Evolutionary conservation across 2,797 vertebrate species (phyloP).

Genomic region (Dermochelys coriacea): DNA sequence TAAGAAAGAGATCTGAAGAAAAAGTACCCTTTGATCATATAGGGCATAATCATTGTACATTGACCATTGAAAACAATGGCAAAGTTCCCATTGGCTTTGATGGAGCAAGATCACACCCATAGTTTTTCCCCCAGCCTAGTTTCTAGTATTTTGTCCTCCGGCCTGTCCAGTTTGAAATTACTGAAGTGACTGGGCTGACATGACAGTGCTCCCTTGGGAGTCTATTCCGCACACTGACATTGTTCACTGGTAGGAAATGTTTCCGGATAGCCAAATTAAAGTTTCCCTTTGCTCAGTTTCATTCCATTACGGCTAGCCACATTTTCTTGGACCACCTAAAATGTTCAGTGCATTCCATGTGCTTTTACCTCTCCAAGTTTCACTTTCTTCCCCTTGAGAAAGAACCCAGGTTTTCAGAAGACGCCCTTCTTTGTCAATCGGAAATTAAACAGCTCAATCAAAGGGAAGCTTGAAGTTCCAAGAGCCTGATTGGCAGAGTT

Average conservation of each 20-base stretch:
- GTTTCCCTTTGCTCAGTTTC: constrained; percentile 26
- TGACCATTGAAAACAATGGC: constrained; percentile 12
- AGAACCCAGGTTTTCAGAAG: neutral
- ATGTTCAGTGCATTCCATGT: neutral
- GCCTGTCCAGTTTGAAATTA: neutral
- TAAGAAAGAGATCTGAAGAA: neutral
- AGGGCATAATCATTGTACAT: neutral
- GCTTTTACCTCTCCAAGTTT: neutral
- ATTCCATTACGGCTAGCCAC: constrained; percentile 20
- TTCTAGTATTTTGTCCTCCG: neutral
- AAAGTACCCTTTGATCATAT: constrained; percentile 12
- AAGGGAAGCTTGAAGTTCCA: neutral
- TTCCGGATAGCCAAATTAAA: constrained; percentile 18
- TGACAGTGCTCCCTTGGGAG: constrained; percentile 17
- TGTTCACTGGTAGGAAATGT: constrained; percentile 36
- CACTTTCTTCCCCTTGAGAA: neutral
- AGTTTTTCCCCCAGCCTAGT: neutral
- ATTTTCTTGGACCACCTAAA: constrained; percentile 11
- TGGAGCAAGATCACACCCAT: neutral
- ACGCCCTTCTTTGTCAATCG: neutral
- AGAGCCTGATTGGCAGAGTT: neutral
- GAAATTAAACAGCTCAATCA: neutral
- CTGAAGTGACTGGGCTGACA: neutral
- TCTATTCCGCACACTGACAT: neutral
- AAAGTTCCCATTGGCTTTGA: neutral